Percentiles rank a stretch among this genome's conserved stretches.
Evolutionary conservation across 2,888 invertebrate genomes (phyloP).

Genomic region (Capitulum mitella): DNA sequence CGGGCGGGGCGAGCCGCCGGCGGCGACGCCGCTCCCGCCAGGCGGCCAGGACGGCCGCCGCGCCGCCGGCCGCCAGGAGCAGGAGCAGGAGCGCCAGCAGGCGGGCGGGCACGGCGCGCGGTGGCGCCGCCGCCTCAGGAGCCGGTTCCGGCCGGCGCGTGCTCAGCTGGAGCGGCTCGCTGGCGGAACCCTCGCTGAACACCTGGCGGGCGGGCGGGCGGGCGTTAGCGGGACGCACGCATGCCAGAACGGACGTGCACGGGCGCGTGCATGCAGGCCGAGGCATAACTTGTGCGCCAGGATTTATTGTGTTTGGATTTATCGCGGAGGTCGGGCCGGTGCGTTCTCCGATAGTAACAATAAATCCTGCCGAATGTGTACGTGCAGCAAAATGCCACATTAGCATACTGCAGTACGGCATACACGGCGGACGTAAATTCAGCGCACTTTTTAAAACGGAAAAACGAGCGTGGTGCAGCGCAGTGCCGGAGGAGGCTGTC

Average conservation of each 20-base stretch:
- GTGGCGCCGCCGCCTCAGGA: not conserved
- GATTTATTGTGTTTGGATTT: conserved; percentile 3
- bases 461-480: not conserved
- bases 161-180: not conserved
- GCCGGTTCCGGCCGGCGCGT: not conserved
- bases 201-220: not conserved
- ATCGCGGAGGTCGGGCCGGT: not conserved
- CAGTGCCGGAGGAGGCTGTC: not conserved
- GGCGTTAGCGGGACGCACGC: not conserved
- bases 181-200: not conserved
- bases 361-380: not conserved
- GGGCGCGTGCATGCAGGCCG: no score
- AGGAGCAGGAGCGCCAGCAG: not conserved
- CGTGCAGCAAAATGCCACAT: not conserved
- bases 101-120: not conserved
- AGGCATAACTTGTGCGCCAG: not conserved
- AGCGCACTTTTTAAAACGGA: not conserved
- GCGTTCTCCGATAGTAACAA: not conserved
- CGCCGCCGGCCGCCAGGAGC: not conserved
- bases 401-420: not conserved
- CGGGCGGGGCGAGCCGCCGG: not conserved
- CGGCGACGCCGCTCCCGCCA: not conserved
- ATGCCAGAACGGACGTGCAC: no score
- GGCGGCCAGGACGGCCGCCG: not conserved
- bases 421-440: not conserved